phyloP scores from a whole-genome alignment of 2,888 invertebrate species.

The Xylocampa areola region DNA sequence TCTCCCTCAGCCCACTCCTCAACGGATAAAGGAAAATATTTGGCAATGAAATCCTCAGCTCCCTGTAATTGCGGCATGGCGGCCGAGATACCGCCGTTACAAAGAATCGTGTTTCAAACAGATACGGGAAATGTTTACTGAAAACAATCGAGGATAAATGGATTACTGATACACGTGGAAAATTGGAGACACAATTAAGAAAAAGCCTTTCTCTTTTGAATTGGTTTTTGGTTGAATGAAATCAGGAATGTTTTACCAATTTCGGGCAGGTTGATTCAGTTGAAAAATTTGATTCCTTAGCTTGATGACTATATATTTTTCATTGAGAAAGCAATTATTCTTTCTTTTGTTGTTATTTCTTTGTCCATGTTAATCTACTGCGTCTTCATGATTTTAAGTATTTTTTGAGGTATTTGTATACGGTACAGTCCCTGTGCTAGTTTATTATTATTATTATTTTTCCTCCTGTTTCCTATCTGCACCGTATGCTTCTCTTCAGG shows the following conservation, averaged over 20 bases:
- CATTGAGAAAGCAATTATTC: too few relatives aligned
- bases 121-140: constrained; percentile 44
- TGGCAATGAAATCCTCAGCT: constrained; percentile 85
- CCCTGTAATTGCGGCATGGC: constrained; percentile 78
- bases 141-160: constrained; percentile 60
- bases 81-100: constrained; percentile 57
- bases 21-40: constrained; percentile 85
- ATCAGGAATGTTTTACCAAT: constrained; percentile 20
- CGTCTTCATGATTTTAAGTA: too few relatives aligned
- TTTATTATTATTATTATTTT: too few relatives aligned
- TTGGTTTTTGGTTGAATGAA: constrained; percentile 22
- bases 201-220: constrained; percentile 39
- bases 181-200: constrained; percentile 52
- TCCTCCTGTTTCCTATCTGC: too few relatives aligned
- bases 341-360: too few relatives aligned
- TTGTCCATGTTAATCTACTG: too few relatives aligned
- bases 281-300: neutral
- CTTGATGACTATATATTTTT: too few relatives aligned
- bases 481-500: too few relatives aligned
- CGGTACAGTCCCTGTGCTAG: too few relatives aligned
- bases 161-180: constrained; percentile 48
- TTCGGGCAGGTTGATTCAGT: constrained; percentile 3
- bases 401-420: too few relatives aligned
- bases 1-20: constrained; percentile 55
- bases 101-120: constrained; percentile 60